Base-by-base conservation (phyloP, 2,113 vertebrate genomes). In the Cyprinodon tularosa region DNA sequence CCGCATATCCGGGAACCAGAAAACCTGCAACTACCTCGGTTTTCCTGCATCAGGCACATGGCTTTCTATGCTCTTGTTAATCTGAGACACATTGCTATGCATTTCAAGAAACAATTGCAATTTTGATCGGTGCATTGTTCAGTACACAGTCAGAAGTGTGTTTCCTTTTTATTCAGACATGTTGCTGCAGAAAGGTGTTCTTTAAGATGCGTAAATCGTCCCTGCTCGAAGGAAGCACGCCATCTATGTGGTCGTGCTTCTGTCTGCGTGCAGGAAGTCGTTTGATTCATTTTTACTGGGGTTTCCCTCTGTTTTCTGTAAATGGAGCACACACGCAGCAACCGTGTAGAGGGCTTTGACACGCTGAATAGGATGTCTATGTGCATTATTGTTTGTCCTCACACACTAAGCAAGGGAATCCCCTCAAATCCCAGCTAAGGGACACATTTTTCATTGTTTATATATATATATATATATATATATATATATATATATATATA, bases 1-100 rank as follows among this genome's bases (percentile, higher is more conserved):
- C 76, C 29, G 76, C 65, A 63, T 62, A 39, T 68, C 62, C 66
- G 50, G 79, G 76, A 85, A 69, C 75, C 85, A 86, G 84, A 82
- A 83, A 86, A 74, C 72, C 71, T 66, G 72, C 83, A 76, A 15
- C 2, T 1, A 73, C 68, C 60, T 82, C 69, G 12, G 62, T 37
- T 66, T 78, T 78, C 83, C 62, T 82, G 81, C 84, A 84, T 85
- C 81, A 87, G 84, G 74, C 77, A 63, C 70, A 53, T 65, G 82
- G 74, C 71, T 86, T 60, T 64, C 65, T 74, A 59, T 77, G 78
- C 68, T 62, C 71, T 66, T 84, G 86, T 89, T 89, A 86, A 88
- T 88, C 87, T 86, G 62, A 48, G 81, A 66, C 39, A 66, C 20
- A 36, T 37, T 29, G 12, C 22, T 3, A 22, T 12, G 12, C 22